Evolutionary conservation across 2,888 invertebrate genomes (phyloP), one percentile per base, ranked within the genome.

Genomic region (Meta bourneti): DNA sequence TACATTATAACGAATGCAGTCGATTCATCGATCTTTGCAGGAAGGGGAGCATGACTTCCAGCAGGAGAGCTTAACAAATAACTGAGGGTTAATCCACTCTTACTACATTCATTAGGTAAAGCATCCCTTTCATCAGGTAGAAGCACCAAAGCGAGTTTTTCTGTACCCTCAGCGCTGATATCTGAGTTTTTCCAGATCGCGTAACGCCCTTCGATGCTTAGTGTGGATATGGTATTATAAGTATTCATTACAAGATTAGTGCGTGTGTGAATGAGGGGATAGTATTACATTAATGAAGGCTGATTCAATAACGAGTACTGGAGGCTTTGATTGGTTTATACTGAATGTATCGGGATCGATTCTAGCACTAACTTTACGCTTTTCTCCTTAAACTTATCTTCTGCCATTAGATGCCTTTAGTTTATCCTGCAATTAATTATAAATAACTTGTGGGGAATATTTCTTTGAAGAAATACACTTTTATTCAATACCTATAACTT

Each of bases 1-100:
- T 84, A 84, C 75, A 84, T 84, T 84, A 84, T 84, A 84, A 84
- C 84, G 84, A 84, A 84, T 84, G 84, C 61, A 74, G 74, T 75
- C 61, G 75, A 84, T 84, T 74, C 74, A 84, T 84, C 75, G 84
- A 84, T 84, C 74, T 20, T 34, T 9, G 20, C 75, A 1, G 52
- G 49, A 11, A 78, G 69, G 34, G 19, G 72, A 19, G 20, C 72
- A 19, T 19, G 19, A 61, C 61, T 61, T 61, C 61, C 61, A 61
- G 13, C 61, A 61, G 61, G 61, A 61, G 61, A 61, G 61, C 13
- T 61, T 61, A 61, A 61, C 61, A 61, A 61, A 61, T 61, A 61
- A 61, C 61, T 61, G 61, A 61, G 61, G 16, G 61, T 61, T 61
- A 61, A 61, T 61, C 61, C 61, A 16, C 61, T 61, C 16, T 16